These are phyloP conservation scores for Leptodactylus fallax DNA, from an alignment of 2,797 vertebrate genomes.

Conservation along the genomic window DNA sequence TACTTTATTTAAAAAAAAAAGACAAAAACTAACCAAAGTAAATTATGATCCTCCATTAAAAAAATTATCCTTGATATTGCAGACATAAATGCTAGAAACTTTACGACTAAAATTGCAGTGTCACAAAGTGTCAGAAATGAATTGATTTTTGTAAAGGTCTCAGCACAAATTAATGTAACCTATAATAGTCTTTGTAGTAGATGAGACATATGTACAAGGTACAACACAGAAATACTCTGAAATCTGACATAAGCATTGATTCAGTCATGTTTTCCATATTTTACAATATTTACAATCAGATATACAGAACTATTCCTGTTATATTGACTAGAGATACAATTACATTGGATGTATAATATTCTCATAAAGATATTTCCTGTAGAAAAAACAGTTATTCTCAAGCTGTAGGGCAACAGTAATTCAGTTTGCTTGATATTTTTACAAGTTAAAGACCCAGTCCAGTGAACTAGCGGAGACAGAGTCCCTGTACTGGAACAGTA, in stretches of 20 bases:
- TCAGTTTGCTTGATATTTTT: too few species aligned
- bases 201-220: neutral
- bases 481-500: too few species aligned
- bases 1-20: too few species aligned
- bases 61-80: too few species aligned
- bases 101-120: neutral
- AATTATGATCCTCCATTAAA: too few species aligned
- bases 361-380: neutral
- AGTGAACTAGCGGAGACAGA: too few species aligned
- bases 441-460: too few species aligned
- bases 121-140: neutral
- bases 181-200: neutral
- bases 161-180: neutral
- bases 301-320: neutral
- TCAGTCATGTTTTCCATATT: neutral
- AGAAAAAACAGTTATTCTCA: neutral
- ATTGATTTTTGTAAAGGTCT: conserved; percentile 24
- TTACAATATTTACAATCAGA: conserved; percentile 7
- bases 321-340: neutral
- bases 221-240: neutral
- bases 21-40: too few species aligned
- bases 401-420: too few species aligned
- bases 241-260: neutral
- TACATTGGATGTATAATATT: neutral
- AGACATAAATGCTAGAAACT: neutral